A percentile compares a stretch with the other conserved stretches of the same genome.
Conservation (phyloP, 2,113 vertebrate species). For the Urocynchramus pylzowi region DNA sequence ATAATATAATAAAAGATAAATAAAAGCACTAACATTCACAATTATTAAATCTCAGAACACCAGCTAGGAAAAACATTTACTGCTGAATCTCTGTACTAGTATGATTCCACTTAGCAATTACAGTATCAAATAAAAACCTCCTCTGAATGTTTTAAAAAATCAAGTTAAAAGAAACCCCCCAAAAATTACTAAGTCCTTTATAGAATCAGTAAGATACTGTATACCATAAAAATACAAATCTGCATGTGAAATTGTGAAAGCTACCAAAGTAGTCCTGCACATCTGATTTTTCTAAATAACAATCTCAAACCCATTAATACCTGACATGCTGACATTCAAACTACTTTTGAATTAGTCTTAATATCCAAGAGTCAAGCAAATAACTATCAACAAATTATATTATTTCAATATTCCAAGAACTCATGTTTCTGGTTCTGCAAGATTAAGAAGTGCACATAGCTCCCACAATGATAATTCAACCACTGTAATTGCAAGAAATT, state of each 20-base stretch:
- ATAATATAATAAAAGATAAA: too few species aligned
- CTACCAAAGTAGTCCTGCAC: not conserved
- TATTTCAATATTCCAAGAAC: fast-evolving
- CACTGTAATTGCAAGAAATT: not conserved
- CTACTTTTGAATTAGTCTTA: not conserved
- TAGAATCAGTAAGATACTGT: not conserved
- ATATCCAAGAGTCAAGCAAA: not conserved
- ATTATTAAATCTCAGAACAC: not conserved
- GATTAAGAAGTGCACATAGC: not conserved
- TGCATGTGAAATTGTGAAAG: not conserved
- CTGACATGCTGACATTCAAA: not conserved
- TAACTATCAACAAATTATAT: not conserved
- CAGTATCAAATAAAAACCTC: not conserved
- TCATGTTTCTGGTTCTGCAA: not conserved
- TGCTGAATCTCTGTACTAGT: not conserved
- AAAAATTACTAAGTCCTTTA: not conserved
- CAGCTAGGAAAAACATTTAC: not conserved
- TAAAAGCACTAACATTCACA: not conserved
- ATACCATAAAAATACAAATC: not conserved
- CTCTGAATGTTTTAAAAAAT: not conserved
- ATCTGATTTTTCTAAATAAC: not conserved
- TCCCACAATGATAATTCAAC: not conserved
- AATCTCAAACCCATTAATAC: not conserved
- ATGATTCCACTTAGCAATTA: not conserved
- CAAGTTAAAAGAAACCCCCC: not conserved